A percentile compares a stretch with the other conserved stretches of the same genome.
phyloP scores from a whole-genome alignment of 2,797 vertebrate genomes.

The Glyptemys insculpta region DNA sequence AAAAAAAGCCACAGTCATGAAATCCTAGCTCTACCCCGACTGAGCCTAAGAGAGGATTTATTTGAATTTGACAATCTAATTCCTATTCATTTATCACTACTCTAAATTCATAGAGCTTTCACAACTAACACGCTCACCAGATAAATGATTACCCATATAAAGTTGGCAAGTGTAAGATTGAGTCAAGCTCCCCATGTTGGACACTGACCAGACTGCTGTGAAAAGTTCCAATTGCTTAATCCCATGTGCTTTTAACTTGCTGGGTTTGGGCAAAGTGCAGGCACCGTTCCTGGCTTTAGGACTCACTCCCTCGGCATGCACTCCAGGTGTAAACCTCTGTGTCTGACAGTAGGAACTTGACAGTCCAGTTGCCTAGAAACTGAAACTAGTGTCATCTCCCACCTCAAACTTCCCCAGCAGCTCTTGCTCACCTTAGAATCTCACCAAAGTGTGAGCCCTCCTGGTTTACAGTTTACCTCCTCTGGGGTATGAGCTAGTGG shows the following conservation, averaged over 20 bases:
- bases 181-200: not conserved
- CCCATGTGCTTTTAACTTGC: not conserved
- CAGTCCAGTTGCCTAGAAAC: not conserved
- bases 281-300: not conserved
- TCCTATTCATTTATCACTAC: rapidly evolving
- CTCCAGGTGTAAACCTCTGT: not conserved
- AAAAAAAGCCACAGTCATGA: not conserved
- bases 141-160: not conserved
- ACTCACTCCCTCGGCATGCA: not conserved
- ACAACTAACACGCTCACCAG: not conserved
- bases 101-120: not conserved
- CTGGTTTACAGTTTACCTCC: not conserved
- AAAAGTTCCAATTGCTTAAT: not conserved
- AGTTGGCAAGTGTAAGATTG: not conserved
- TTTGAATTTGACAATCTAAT: not conserved
- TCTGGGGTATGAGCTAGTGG: not conserved
- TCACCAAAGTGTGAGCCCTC: not conserved
- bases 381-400: not conserved
- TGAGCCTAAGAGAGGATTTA: rapidly evolving
- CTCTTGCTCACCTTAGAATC: not conserved
- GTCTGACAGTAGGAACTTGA: not conserved
- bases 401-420: not conserved
- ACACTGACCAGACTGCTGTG: too few relatives aligned
- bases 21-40: not conserved
- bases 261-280: not conserved